Evolutionary conservation across 1,140 invertebrate genomes (phyloP).

Genomic region (Neotoxoptera formosana): DNA sequence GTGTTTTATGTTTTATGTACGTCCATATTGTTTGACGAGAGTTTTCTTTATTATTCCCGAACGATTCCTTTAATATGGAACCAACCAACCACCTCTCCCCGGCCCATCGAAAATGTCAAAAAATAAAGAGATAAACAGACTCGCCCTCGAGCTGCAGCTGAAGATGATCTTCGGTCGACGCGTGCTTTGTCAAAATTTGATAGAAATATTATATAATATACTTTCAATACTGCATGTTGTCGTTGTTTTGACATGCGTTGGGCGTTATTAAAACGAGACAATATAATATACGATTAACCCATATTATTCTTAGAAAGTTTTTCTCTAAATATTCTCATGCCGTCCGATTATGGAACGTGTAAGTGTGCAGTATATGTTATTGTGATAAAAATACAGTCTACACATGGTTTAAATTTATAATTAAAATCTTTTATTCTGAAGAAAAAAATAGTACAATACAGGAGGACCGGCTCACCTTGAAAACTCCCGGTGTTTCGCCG

Average conservation of each 20-base stretch:
- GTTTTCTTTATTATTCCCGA: background rate
- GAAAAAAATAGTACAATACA: too few species aligned
- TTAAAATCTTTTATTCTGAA: too few species aligned
- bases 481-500: too few species aligned
- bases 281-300: too few species aligned
- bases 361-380: too few species aligned
- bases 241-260: background rate
- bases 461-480: too few species aligned
- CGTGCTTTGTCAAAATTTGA: background rate
- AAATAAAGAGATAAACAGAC: background rate
- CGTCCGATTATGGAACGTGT: background rate
- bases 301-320: background rate
- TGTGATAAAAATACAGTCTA: too few species aligned
- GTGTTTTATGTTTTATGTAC: background rate
- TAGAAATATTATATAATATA: too few species aligned
- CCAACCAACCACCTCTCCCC: background rate
- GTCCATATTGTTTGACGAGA: background rate
- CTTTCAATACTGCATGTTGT: background rate
- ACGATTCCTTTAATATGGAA: background rate
- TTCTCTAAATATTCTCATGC: background rate
- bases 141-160: background rate
- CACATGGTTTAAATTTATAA: too few species aligned
- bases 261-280: background rate
- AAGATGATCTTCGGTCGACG: background rate
- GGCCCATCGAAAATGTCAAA: background rate